phyloP scores from a whole-genome alignment of 2,888 invertebrate genomes.

The Latrodectus hesperus region DNA sequence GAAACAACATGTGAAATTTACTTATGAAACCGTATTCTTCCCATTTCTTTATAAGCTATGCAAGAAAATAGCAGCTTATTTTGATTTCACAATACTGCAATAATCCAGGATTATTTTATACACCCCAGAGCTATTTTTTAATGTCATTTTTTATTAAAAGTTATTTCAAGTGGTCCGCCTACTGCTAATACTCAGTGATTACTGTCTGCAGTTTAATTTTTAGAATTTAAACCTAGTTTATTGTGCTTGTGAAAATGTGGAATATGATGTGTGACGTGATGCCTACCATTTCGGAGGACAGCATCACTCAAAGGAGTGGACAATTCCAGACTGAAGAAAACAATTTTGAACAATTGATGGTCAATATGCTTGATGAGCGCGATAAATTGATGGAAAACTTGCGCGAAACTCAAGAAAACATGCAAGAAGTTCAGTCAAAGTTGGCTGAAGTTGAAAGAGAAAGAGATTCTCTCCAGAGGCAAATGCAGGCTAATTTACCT shows the following conservation, averaged over 20 bases:
- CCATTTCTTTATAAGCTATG: conserved; percentile 29
- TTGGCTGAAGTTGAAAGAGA: conserved; percentile 95
- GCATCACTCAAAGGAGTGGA: conserved; percentile 93
- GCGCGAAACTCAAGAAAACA: conserved; percentile 93
- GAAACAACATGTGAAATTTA: conserved; percentile 46
- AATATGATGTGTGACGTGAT: conserved; percentile 99
- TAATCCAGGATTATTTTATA: conserved; percentile 46
- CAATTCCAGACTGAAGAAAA: conserved; percentile 90
- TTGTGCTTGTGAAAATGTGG: conserved; percentile 82
- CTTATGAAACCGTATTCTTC: conserved; percentile 44
- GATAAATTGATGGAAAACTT: conserved; percentile 98
- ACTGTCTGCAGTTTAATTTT: background rate
- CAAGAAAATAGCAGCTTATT: conserved; percentile 20
- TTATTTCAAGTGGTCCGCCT: conserved; percentile 37
- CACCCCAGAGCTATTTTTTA: conserved; percentile 38
- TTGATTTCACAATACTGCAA: conserved; percentile 29
- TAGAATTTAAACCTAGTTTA: conserved; percentile 20
- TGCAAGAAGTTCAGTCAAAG: conserved; percentile 90
- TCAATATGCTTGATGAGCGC: conserved; percentile 99
- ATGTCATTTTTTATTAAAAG: conserved; percentile 43
- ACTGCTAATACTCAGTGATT: background rate
- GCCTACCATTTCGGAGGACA: conserved; percentile 99
- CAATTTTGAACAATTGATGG: conserved; percentile 99
- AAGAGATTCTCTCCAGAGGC: conserved; percentile 94
- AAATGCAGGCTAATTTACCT: conserved; percentile 96